Evolutionary conservation across 64 coral and sea anemone species (phyloP), one percentile per base, ranked within the genome.

Genomic region (Pocillopora damicornis): DNA sequence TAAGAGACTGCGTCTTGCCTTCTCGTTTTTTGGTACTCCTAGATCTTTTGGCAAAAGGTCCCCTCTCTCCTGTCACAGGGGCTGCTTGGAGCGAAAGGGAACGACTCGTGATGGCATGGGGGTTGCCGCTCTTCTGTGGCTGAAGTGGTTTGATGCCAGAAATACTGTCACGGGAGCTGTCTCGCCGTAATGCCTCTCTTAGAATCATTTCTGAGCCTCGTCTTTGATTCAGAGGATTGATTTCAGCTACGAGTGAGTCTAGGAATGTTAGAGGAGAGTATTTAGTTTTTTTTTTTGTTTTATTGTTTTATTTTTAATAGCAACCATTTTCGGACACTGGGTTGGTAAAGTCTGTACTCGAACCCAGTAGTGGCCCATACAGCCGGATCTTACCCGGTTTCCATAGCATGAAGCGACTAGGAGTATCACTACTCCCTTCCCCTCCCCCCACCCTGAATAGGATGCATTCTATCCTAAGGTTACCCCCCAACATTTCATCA

Each of bases 1-100:
- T 84, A 82, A 83, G 77, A 51, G 87, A 92, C 42, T 35, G 35
- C 14, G 83, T 86, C 93, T 90, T 99, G 93, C 97, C 97, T 95
- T 99, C 97, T 17, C 97, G 71, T 87, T 91, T 99, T 85, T 99
- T 99, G 11, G 97, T 91, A 66, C 97, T 99, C 59, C 90, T 92
- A 4, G 97, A 87, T 84, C 97, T 92, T 76, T 92, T 95, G 15
- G 90, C 90, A 9, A 89, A 81, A 13, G 86, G 87, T 4, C 90
- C 86, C 12, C 83, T 74, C 23, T 89, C 83, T 66, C 89, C 80
- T 25, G 76, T 56, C 15, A 58, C 80, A 68, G 87, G 81, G 5
- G 88, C 87, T 36, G 88, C 72, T 69, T 88, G 88, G 11, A 95
- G 93, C n/a, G 90, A 99, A 57, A 79, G 71, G 20, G 90, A 92